These are phyloP conservation scores for Cyanoliseus patagonus DNA, from an alignment of 2,113 vertebrate species.

Conservation along the genomic window DNA sequence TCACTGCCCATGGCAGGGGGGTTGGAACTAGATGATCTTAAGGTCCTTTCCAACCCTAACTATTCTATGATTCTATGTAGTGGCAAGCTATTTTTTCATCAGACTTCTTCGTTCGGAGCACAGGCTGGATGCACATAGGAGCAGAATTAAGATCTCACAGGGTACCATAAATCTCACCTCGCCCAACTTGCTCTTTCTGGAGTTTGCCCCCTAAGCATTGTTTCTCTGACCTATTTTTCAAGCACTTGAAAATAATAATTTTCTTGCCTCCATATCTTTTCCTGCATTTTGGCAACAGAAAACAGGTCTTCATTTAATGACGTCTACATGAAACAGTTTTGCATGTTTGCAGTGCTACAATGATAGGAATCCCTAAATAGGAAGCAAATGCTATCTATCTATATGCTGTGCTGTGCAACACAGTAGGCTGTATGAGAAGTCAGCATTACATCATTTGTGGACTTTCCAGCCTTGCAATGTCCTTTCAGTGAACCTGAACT, in stretches of 20 bases:
- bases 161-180: not conserved
- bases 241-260: not conserved
- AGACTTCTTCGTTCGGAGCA: not conserved
- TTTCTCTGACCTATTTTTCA: slow-evolving; percentile 9
- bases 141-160: not conserved
- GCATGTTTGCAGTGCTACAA: not conserved
- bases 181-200: not conserved
- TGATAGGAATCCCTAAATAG: not conserved
- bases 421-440: not conserved
- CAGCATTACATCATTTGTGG: slow-evolving; percentile 4
- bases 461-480: slow-evolving; percentile 47
- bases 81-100: not conserved
- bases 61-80: not conserved
- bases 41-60: too few species aligned
- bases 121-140: not conserved
- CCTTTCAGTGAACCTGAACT: slow-evolving; percentile 63
- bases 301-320: not conserved
- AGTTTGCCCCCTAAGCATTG: not conserved
- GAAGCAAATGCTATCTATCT: not conserved
- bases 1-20: too few species aligned
- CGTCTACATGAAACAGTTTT: not conserved
- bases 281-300: not conserved
- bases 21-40: too few species aligned
- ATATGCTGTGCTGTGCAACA: not conserved
- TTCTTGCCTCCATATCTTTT: not conserved